Evolutionary conservation across 2,888 invertebrate species (phyloP).

Genomic region (Phalera bucephala): DNA sequence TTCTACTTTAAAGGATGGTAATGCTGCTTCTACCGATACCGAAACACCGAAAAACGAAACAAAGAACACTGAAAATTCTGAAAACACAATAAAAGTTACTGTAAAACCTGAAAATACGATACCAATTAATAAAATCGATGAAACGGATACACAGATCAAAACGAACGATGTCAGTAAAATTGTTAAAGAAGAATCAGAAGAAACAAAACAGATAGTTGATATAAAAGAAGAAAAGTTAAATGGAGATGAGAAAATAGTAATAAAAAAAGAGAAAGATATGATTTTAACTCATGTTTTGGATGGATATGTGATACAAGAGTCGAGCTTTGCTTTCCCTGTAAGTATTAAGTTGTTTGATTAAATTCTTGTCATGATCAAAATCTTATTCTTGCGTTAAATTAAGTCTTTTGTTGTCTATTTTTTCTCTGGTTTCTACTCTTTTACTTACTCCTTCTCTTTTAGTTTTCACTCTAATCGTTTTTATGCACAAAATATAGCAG

Average conservation of each 20-base stretch:
- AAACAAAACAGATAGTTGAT: conserved; percentile 12
- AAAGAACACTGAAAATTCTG: conserved; percentile 10
- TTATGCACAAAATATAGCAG: too few species aligned
- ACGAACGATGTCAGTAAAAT: conserved; percentile 5
- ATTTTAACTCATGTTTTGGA: conserved; percentile 68
- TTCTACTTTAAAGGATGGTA: conserved; percentile 3
- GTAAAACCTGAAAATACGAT: neutral
- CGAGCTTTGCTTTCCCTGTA: conserved; percentile 72
- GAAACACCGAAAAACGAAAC: conserved; percentile 12
- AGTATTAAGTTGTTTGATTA: conserved; percentile 41
- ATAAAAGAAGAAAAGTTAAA: conserved; percentile 12
- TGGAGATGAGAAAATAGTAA: conserved; percentile 4
- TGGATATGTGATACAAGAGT: conserved; percentile 74
- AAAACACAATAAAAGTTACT: conserved; percentile 7
- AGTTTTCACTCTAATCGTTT: too few species aligned
- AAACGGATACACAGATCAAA: conserved; percentile 8
- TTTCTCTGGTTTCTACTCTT: too few species aligned
- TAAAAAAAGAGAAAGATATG: conserved; percentile 41
- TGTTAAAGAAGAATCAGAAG: conserved; percentile 4
- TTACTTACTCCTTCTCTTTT: too few species aligned
- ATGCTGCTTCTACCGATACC: conserved; percentile 2
- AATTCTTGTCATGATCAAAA: neutral
- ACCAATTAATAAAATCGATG: conserved; percentile 8
- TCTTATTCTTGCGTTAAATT: neutral
- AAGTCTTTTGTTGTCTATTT: too few species aligned